Evolutionary conservation across 92 coral and sea anemone genomes (phyloP).

Genomic region (Montipora capitata): DNA sequence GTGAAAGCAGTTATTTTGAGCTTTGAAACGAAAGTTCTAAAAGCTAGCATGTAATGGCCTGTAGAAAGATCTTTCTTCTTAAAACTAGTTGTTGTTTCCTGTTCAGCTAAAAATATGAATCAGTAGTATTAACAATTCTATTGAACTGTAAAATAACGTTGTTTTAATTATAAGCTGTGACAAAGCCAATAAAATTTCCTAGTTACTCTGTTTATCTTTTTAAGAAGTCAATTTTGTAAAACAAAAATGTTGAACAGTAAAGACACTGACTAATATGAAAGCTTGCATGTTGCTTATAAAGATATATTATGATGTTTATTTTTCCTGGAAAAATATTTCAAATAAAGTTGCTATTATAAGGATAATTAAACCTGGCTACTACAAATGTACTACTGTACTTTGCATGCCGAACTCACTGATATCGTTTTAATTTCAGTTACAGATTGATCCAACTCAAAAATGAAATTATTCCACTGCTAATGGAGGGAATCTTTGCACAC

Average conservation of each 20-base stretch:
- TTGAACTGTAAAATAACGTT: neutral
- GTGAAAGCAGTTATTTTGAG: constrained; percentile 23
- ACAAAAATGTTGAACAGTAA: constrained; percentile 19
- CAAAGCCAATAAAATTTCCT: constrained; percentile 1
- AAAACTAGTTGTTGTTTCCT: constrained; percentile 10
- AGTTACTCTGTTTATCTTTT: neutral
- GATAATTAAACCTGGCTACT: constrained; percentile 9
- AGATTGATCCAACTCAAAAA: constrained; percentile 21
- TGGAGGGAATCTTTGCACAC: constrained; percentile 15
- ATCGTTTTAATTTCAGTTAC: constrained; percentile 2
- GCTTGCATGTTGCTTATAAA: constrained; percentile 11
- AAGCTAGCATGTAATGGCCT: neutral
- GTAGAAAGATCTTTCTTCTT: neutral
- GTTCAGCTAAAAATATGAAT: neutral
- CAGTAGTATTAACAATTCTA: neutral
- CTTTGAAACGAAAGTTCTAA: constrained; percentile 9
- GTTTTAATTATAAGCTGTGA: neutral
- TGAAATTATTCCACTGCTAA: neutral
- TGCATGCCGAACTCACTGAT: neutral
- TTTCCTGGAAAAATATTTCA: constrained; percentile 6
- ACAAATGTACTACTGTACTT: neutral
- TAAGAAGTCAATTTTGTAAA: neutral
- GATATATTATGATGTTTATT: neutral
- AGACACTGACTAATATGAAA: neutral
- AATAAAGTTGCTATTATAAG: constrained; percentile 11